These are phyloP conservation scores for Athrips mouffetella DNA, from an alignment of 2,888 invertebrate genomes.

Conservation along the genomic window DNA sequence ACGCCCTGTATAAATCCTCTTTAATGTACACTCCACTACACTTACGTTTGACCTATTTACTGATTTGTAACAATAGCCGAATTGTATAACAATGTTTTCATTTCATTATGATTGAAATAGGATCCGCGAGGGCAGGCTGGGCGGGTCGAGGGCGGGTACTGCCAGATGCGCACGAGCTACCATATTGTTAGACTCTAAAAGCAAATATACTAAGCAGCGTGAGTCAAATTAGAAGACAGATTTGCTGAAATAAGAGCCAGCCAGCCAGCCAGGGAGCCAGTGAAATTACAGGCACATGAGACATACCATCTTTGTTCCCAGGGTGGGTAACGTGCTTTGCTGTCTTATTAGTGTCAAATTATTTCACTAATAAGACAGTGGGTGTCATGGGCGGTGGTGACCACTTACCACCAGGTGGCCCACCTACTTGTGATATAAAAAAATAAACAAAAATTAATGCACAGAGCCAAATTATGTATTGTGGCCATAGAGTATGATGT, in stretches of 20 bases:
- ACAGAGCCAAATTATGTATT: too few species aligned
- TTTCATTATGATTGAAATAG: slow-evolving; percentile 37
- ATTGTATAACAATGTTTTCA: slow-evolving; percentile 15
- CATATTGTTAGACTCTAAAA: not conserved
- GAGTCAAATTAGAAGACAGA: not conserved
- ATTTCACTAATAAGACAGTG: too few species aligned
- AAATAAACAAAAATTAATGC: too few species aligned
- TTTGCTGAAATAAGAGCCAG: not conserved
- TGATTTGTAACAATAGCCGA: slow-evolving; percentile 18
- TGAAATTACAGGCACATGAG: too few species aligned
- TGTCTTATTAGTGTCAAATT: too few species aligned
- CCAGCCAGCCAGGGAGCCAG: too few species aligned
- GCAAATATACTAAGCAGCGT: not conserved
- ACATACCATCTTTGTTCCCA: too few species aligned
- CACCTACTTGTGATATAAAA: too few species aligned
- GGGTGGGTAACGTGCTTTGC: too few species aligned
- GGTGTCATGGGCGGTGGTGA: too few species aligned
- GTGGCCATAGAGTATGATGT: too few species aligned
- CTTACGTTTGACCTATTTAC: not conserved
- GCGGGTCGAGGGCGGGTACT: slow-evolving; percentile 49
- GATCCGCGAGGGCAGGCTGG: slow-evolving; percentile 51
- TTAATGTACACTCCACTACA: not conserved
- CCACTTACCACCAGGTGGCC: too few species aligned
- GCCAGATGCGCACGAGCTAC: slow-evolving; percentile 48
- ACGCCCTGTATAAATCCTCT: not conserved